These are phyloP conservation scores for Melanogrammus aeglefinus DNA, from an alignment of 2,797 vertebrate genomes.

Conservation along the genomic window DNA sequence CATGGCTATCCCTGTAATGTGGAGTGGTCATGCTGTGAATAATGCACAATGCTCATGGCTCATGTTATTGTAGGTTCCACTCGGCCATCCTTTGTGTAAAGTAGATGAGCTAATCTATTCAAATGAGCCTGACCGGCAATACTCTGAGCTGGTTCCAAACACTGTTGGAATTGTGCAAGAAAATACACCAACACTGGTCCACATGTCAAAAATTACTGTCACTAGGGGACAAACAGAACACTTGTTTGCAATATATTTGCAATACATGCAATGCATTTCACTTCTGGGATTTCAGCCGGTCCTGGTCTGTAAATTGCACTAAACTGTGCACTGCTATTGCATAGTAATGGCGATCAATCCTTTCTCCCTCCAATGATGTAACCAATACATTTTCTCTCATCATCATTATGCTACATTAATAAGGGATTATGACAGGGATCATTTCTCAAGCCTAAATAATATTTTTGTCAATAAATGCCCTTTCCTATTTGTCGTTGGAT, in stretches of 20 bases:
- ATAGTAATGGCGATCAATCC: background rate
- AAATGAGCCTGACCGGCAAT: background rate
- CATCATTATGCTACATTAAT: background rate
- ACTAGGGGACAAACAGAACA: background rate
- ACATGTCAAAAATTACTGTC: background rate
- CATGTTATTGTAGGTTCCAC: background rate
- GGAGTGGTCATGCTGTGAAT: background rate
- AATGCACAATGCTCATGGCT: conserved; percentile 15
- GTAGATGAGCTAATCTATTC: conserved; percentile 2
- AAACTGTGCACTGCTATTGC: background rate
- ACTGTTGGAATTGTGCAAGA: background rate
- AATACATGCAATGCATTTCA: background rate
- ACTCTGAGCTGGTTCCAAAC: background rate
- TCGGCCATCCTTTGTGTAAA: conserved; percentile 3
- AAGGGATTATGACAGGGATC: background rate
- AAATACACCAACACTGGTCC: background rate
- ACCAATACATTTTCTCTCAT: background rate
- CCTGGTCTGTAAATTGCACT: background rate
- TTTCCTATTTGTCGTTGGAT: background rate
- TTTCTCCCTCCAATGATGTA: background rate
- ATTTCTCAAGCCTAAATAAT: background rate
- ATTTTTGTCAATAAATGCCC: background rate
- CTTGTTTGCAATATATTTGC: background rate
- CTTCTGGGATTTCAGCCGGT: background rate
- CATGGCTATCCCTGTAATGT: background rate